Base-by-base conservation (phyloP, 2,797 vertebrate species). In the Hemibagrus guttatus region DNA sequence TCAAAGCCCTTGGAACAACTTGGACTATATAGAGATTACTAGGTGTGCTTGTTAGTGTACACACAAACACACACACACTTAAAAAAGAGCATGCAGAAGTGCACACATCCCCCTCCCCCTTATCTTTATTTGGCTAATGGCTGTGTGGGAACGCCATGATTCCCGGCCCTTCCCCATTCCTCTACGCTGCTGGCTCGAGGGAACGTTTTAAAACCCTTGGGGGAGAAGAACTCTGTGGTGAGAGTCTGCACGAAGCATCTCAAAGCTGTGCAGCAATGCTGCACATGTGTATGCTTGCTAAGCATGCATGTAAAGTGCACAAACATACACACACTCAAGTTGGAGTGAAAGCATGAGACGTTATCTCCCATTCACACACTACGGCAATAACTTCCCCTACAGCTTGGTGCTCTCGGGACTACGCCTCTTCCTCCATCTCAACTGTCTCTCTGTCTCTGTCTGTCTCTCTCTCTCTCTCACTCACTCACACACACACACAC, bases 101-200 rank as follows among this genome's bases (percentile, higher is more conserved):
- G 90, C 87, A 91, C 88, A 88, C 86, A 79, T 0, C 14, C 74
- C 39, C 26, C 64, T 56, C 64, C 79, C n/a, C 4, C 88, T 92
- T 92, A 93, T 93, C 93, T 94, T 94, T 93, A 93, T 89, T 90
- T 85, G 89, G 80, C 88, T 90, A 91, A 93, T 91, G 85, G 80
- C 90, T 90, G 87, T 93, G 93, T 93, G 94, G 92, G 93, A 95
- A 95, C 89, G 89, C 89, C 90, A 1, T 90, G 91, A 94, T 93
- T 92, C 90, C 83, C 84, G 84, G 88, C 52, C 86, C 87, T 95
- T 94, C 93, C 93, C 92, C 93, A 93, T 94, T 94, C 91, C 90
- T 90, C 80, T 64, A 75, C 17, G 28, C 59, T 6, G 64, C 81
- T 52, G 16, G 16, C 69, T 66, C 5, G 0, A 71, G 56, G 72